Evolutionary conservation across 2,888 invertebrate genomes (phyloP).

Genomic region (Sialis fuliginosa): DNA sequence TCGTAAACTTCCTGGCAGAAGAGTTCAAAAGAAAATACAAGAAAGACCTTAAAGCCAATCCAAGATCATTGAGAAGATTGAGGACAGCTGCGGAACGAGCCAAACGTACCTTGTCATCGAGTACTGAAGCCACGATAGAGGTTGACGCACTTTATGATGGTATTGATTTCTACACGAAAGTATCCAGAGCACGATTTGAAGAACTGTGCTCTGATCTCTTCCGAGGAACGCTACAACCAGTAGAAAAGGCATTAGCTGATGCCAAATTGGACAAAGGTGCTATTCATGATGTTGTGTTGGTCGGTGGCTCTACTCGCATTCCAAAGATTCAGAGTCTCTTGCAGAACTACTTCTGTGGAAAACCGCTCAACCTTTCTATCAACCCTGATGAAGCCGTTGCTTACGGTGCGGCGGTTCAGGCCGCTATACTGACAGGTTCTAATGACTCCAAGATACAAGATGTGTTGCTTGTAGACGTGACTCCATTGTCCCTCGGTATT

Average conservation of each 20-base stretch:
- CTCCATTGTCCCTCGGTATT: slow-evolving; percentile 51
- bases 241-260: slow-evolving; percentile 54
- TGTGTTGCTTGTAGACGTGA: slow-evolving; percentile 48
- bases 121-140: slow-evolving; percentile 57
- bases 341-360: slow-evolving; percentile 55
- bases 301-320: slow-evolving; percentile 66
- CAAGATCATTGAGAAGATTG: slow-evolving; percentile 47
- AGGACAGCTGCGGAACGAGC: slow-evolving; percentile 63
- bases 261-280: slow-evolving; percentile 59
- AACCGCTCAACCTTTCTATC: slow-evolving; percentile 20
- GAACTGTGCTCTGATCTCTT: slow-evolving; percentile 55
- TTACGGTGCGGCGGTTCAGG: slow-evolving; percentile 23
- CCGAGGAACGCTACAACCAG: slow-evolving; percentile 49
- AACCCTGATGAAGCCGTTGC: slow-evolving; percentile 24
- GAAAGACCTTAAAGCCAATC: slow-evolving; percentile 47
- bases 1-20: slow-evolving; percentile 47
- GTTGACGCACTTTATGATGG: slow-evolving; percentile 64
- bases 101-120: slow-evolving; percentile 58
- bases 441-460: slow-evolving; percentile 58
- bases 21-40: slow-evolving; percentile 55
- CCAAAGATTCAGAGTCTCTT: slow-evolving; percentile 60
- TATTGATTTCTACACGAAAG: slow-evolving; percentile 50
- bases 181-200: slow-evolving; percentile 61
- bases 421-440: slow-evolving; percentile 20
- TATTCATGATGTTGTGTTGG: slow-evolving; percentile 64